Evolutionary conservation across 2,113 vertebrate genomes (phyloP).

Genomic region (Glaucidium brasilianum): DNA sequence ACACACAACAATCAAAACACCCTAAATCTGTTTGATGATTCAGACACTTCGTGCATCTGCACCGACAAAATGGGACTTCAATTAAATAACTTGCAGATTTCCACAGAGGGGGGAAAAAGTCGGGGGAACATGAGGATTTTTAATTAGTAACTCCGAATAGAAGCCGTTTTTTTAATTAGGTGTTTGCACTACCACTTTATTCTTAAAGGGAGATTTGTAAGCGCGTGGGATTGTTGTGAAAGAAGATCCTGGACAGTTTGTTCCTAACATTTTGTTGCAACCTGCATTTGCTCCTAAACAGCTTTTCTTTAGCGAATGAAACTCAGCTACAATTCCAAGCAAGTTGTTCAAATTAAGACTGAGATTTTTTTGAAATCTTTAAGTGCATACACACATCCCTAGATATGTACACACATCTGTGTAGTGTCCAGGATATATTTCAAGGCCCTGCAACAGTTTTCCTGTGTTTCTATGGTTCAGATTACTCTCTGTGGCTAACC

Average conservation of each 20-base stretch:
- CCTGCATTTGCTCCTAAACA: slow-evolving; percentile 32
- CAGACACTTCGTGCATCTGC: slow-evolving; percentile 76
- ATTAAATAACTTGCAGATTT: slow-evolving; percentile 77
- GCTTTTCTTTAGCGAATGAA: slow-evolving; percentile 20
- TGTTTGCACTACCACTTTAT: slow-evolving; percentile 70
- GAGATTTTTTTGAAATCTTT: background rate
- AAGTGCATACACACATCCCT: background rate
- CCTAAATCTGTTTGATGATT: slow-evolving; percentile 78
- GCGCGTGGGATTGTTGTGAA: slow-evolving; percentile 43
- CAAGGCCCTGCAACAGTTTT: background rate
- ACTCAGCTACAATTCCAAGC: background rate
- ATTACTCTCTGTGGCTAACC: background rate
- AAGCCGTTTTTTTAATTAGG: slow-evolving; percentile 72
- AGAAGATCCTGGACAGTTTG: slow-evolving; percentile 37
- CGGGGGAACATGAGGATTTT: slow-evolving; percentile 73
- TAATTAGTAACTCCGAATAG: slow-evolving; percentile 76
- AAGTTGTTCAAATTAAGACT: background rate
- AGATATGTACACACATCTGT: background rate
- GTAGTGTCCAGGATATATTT: background rate
- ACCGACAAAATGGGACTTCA: slow-evolving; percentile 73
- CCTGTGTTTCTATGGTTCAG: background rate
- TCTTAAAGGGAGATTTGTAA: slow-evolving; percentile 63
- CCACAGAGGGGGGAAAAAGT: slow-evolving; percentile 67
- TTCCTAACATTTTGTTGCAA: slow-evolving; percentile 49
- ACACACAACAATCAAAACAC: slow-evolving; percentile 76